Evolutionary conservation across 2,113 vertebrate species (phyloP).

Genomic region (Microcebus griseorufus): DNA sequence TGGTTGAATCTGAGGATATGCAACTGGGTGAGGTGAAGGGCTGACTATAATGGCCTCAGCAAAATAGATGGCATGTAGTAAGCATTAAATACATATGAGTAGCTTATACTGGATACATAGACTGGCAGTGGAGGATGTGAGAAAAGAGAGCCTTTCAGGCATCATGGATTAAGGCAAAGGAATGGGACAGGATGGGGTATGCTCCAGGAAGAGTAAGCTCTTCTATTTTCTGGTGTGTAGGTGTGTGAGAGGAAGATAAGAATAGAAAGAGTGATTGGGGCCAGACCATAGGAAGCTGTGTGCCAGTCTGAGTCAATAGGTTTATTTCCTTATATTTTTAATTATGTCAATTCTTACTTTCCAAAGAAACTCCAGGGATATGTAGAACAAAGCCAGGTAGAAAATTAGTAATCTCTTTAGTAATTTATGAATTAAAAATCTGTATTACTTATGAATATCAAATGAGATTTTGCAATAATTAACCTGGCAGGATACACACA

Average conservation of each 20-base stretch:
- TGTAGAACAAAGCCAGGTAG: neutral
- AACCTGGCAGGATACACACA: neutral
- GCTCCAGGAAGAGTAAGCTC: neutral
- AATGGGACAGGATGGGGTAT: neutral
- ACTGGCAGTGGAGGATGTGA: neutral
- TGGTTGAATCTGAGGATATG: neutral
- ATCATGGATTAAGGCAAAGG: neutral
- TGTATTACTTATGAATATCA: neutral
- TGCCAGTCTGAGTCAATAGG: neutral
- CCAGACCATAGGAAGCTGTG: neutral
- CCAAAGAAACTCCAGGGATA: neutral
- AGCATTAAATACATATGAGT: neutral
- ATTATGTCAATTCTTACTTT: neutral
- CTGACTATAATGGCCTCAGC: neutral
- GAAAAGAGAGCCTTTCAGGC: neutral
- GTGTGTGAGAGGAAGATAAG: neutral
- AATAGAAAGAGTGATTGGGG: neutral
- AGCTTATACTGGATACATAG: neutral
- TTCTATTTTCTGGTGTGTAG: neutral
- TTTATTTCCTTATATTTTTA: neutral
- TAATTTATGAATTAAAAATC: conserved; percentile 41
- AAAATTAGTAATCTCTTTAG: conserved; percentile 15
- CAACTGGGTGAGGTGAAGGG: neutral
- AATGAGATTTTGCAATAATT: neutral
- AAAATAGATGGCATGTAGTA: neutral